phyloP scores from a whole-genome alignment of 2,888 invertebrate species.

The Coleophora flavipennella region DNA sequence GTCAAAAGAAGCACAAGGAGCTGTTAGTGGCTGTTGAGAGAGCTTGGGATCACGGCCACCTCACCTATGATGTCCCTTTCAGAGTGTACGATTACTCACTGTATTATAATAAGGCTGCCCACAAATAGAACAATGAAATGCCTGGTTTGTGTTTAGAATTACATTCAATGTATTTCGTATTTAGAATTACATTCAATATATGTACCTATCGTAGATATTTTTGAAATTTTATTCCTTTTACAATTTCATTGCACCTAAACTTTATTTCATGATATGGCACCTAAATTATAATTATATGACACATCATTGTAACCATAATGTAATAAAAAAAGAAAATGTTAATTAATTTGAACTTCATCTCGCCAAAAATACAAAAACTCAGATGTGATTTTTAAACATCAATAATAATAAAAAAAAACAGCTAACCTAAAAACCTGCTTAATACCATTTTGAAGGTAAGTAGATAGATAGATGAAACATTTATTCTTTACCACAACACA shows the following conservation, averaged over 20 bases:
- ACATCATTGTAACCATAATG: too few species aligned
- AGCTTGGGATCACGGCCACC: constrained; percentile 85
- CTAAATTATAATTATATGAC: too few species aligned
- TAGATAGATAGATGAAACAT: too few species aligned
- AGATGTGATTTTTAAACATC: too few species aligned
- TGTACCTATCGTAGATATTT: neutral
- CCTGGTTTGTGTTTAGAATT: constrained; percentile 2
- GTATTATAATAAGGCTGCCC: constrained; percentile 58
- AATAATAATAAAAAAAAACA: too few species aligned
- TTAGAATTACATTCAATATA: neutral
- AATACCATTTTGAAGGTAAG: too few species aligned
- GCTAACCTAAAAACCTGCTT: too few species aligned
- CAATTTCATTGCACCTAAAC: neutral
- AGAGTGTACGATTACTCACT: constrained; percentile 87
- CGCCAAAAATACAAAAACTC: too few species aligned
- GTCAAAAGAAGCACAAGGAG: constrained; percentile 82
- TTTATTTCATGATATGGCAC: constrained; percentile 11
- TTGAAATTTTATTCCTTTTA: neutral
- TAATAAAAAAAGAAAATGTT: too few species aligned
- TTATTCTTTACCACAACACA: too few species aligned
- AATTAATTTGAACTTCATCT: too few species aligned
- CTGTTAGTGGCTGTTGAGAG: constrained; percentile 83
- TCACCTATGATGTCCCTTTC: constrained; percentile 89
- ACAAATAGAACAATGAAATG: constrained; percentile 12
- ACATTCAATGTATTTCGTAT: constrained; percentile 1